Conservation (phyloP, 1,140 invertebrate genomes). For the Platyscapa corneri region DNA sequence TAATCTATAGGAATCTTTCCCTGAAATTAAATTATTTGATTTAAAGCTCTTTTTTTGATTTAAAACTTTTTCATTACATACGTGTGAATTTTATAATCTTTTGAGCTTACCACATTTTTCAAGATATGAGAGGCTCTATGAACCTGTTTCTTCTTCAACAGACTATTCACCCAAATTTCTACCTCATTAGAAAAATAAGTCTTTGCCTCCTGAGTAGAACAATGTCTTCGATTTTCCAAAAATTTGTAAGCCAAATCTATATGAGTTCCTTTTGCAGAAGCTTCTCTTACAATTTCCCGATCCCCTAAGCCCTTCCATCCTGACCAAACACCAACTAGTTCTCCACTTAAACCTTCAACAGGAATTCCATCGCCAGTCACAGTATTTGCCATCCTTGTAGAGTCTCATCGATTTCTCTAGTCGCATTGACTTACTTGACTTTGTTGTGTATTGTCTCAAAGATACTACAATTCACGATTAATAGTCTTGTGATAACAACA, state of each 20-base stretch:
- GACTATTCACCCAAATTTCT: constrained; percentile 77
- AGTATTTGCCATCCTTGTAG: constrained; percentile 53
- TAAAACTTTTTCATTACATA: not conserved
- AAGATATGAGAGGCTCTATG: constrained; percentile 79
- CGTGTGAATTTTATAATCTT: not conserved
- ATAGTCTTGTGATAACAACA: constrained; percentile 19
- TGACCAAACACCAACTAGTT: constrained; percentile 71
- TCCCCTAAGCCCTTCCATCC: constrained; percentile 76
- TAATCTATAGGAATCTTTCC: constrained; percentile 76
- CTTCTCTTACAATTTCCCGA: constrained; percentile 79
- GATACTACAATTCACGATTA: constrained; percentile 38
- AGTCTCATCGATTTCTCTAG: constrained; percentile 41
- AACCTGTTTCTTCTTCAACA: constrained; percentile 78
- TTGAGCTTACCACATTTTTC: constrained; percentile 73
- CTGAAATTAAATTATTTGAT: constrained; percentile 53
- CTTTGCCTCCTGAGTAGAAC: constrained; percentile 73
- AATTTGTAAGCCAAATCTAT: constrained; percentile 77
- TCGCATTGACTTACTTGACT: constrained; percentile 15
- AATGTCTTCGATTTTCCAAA: constrained; percentile 75
- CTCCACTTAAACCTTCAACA: constrained; percentile 62
- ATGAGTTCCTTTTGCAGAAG: constrained; percentile 79
- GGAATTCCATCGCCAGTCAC: constrained; percentile 60
- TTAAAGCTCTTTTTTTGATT: no score
- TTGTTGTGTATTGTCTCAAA: not conserved
- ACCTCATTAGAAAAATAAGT: constrained; percentile 75